Conservation (phyloP, 2,888 invertebrate genomes). For the Conops quadrifasciatus region DNA sequence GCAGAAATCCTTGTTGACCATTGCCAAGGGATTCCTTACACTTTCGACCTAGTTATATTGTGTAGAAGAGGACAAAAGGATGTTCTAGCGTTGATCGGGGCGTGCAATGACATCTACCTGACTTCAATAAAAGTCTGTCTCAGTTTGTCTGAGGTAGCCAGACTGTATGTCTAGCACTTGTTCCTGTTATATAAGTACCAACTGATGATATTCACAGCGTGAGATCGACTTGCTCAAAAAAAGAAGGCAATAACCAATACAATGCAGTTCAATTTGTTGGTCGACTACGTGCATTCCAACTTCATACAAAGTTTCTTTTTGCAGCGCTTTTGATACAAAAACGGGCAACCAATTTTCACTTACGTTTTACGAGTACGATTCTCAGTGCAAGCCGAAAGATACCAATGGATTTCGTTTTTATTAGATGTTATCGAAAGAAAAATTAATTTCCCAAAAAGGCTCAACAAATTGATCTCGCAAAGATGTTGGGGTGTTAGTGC, state of each 20-base stretch:
- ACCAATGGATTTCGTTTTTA: too few species aligned
- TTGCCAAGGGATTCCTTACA: constrained; percentile 14
- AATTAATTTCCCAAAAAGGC: too few species aligned
- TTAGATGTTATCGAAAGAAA: too few species aligned
- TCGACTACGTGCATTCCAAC: too few species aligned
- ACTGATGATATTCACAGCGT: constrained; percentile 28
- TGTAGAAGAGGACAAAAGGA: constrained; percentile 51
- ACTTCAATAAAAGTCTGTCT: constrained; percentile 31
- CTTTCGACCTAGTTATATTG: constrained; percentile 32
- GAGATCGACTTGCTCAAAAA: constrained; percentile 21
- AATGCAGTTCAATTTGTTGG: too few species aligned
- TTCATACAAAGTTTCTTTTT: constrained; percentile 39
- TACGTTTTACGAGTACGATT: neutral
- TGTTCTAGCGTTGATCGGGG: constrained; percentile 60
- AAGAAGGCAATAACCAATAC: neutral
- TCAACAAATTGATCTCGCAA: too few species aligned
- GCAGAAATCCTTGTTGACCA: neutral
- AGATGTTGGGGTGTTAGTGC: too few species aligned
- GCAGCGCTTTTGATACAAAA: constrained; percentile 35
- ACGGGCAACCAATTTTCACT: constrained; percentile 34
- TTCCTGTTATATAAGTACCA: neutral
- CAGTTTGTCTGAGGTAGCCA: constrained; percentile 52
- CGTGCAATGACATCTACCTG: constrained; percentile 62
- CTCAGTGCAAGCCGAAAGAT: too few species aligned
- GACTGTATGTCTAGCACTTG: constrained; percentile 51